Evolutionary conservation across 2,113 vertebrate species (phyloP), one percentile per base, ranked within the genome.

Genomic region (Rhinolophus ferrumequinum): DNA sequence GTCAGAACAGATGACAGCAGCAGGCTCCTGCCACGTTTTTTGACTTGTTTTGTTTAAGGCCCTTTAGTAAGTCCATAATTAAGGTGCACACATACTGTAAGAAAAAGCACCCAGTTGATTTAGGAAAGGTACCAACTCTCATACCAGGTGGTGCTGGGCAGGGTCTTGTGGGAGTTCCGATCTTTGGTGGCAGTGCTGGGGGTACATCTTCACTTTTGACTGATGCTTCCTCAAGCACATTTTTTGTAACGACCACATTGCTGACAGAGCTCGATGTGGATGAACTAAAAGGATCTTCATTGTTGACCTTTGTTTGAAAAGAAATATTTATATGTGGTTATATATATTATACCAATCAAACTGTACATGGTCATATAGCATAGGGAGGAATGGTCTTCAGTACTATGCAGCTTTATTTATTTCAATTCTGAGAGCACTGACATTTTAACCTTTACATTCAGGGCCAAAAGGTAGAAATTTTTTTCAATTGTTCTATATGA

Each of bases 81-180:
- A 85, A 90, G n/a, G 14, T 15, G 38, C 19, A 35, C 16, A 79
- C 7, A 70, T 24, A 90, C 64, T 95, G 66, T 84, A 66, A 52
- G 56, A 69, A 96, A 86, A 85, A 9, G 3, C 62, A 92, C 44
- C 54, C 26, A 77, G 41, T 15, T 95, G 86, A 92, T 52, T 95
- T 75, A 93, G 82, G 33, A 86, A 95, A 97, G 21, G 47, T 28
- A 82, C 21, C 47, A 92, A 50, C 6, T 89, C 81, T 97, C 99
- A 98, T 98, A 99, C 99, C 99, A 98, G 99, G 99, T 70, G 99
- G 99, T 62, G 99, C 99, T 24, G 99, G 99, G 66, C 99, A 99
- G 18, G 99, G 99, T 97, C 99, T 98, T 21, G 99, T 99, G 90
- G 99, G 99, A 16, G 99, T 99, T 97, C 99, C 99, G 8, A 98